Evolutionary conservation across 2,113 vertebrate species (phyloP).

Genomic region (Echinops telfairi): DNA sequence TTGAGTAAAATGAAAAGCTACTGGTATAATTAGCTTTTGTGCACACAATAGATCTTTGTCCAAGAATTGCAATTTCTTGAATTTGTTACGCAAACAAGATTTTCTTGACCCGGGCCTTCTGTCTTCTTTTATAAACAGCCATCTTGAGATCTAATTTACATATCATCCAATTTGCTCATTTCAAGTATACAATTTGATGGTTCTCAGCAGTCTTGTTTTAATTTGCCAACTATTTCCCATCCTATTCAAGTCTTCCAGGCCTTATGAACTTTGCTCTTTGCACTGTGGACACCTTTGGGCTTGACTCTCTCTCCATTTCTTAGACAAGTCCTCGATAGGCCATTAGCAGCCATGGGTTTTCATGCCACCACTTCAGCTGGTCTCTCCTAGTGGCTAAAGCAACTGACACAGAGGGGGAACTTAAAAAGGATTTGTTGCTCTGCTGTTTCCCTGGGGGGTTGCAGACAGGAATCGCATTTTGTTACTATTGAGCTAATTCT

Average conservation of each 20-base stretch:
- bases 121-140: slow-evolving; percentile 57
- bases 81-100: slow-evolving; percentile 15
- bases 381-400: not conserved
- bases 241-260: not conserved
- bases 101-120: not conserved
- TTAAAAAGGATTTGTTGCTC: not conserved
- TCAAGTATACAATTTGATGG: not conserved
- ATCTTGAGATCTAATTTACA: slow-evolving; percentile 24
- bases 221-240: not conserved
- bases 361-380: not conserved
- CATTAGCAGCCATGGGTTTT: not conserved
- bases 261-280: not conserved
- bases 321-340: not conserved
- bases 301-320: not conserved
- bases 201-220: not conserved
- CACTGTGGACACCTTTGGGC: not conserved
- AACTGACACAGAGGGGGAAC: not conserved
- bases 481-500: not conserved
- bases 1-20: slow-evolving; percentile 9
- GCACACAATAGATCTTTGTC: not conserved
- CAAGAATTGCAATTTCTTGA: slow-evolving; percentile 50
- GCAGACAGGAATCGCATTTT: not conserved
- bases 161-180: not conserved
- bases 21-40: slow-evolving; percentile 16
- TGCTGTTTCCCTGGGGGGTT: not conserved